Percentiles rank a stretch among this genome's conserved stretches.
phyloP scores from a whole-genome alignment of 2,888 invertebrate species.

The Loripinus fragilis region DNA sequence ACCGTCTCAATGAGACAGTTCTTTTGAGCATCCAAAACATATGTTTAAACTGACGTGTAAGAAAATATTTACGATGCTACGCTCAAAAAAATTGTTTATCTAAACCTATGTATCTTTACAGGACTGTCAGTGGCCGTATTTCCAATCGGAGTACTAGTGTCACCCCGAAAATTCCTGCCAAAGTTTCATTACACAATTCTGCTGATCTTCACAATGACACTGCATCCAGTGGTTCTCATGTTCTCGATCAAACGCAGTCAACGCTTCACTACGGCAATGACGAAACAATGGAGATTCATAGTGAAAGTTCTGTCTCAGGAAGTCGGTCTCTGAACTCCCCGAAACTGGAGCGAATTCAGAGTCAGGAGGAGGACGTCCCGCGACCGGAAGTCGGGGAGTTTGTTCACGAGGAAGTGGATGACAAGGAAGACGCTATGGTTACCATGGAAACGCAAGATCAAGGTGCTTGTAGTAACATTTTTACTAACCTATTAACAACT shows the following conservation, averaged over 20 bases:
- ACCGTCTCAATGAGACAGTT: no score
- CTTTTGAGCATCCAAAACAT: no score
- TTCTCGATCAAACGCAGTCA: constrained; percentile 68
- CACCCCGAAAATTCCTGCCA: constrained; percentile 80
- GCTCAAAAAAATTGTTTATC: no score
- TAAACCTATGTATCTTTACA: no score
- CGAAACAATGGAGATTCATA: constrained; percentile 77
- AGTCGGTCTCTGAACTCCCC: constrained; percentile 78
- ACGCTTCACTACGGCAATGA: constrained; percentile 58
- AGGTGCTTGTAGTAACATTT: constrained; percentile 70
- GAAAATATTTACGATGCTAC: no score
- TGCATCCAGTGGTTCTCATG: constrained; percentile 81
- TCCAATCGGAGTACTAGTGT: constrained; percentile 82
- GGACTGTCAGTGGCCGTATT: constrained; percentile 82
- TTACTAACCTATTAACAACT: constrained; percentile 67
- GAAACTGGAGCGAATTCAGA: constrained; percentile 69
- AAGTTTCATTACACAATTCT: constrained; percentile 80
- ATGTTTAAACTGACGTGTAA: no score
- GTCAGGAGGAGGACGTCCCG: constrained; percentile 53
- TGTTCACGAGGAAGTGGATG: constrained; percentile 49
- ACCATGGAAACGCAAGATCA: constrained; percentile 54
- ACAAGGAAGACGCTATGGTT: constrained; percentile 43
- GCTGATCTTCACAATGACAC: constrained; percentile 79
- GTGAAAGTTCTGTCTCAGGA: constrained; percentile 79
- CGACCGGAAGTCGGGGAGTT: constrained; percentile 47